These are phyloP conservation scores for Smittia aterrima DNA, from an alignment of 2,888 invertebrate genomes.

Conservation along the genomic window DNA sequence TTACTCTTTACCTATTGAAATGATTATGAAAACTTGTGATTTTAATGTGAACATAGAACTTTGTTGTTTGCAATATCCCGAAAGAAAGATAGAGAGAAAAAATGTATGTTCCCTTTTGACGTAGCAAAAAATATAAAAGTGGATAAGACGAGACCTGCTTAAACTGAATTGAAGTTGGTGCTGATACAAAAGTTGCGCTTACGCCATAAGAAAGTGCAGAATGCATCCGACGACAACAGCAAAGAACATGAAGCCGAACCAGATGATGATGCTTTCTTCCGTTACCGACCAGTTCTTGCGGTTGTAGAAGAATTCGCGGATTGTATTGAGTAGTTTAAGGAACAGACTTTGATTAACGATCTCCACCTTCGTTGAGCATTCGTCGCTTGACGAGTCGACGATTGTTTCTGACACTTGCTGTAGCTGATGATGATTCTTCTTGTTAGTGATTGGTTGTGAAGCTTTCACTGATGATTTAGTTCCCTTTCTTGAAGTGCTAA, in stretches of 20 bases:
- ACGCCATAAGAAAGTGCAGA: conserved; percentile 37
- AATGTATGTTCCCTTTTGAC: too few species aligned
- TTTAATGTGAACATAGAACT: too few species aligned
- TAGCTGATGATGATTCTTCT: conserved; percentile 23
- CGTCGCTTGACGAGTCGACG: conserved; percentile 1
- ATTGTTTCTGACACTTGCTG: neutral
- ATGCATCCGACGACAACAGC: conserved; percentile 30
- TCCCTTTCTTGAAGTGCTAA: neutral
- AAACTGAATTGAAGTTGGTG: neutral
- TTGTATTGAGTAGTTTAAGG: conserved; percentile 34
- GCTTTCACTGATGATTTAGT: conserved; percentile 12
- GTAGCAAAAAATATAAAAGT: too few species aligned
- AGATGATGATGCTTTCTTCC: conserved; percentile 37
- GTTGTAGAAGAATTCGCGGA: conserved; percentile 38
- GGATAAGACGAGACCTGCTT: neutral
- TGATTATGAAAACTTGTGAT: too few species aligned
- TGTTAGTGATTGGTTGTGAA: neutral
- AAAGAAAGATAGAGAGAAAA: too few species aligned
- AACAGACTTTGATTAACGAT: conserved; percentile 30
- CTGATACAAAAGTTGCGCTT: neutral
- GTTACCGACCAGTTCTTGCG: conserved; percentile 37
- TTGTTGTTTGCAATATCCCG: too few species aligned
- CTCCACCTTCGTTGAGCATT: neutral
- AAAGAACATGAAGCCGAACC: conserved; percentile 33
- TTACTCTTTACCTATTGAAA: too few species aligned